These are phyloP conservation scores for Rhagoletis pomonella DNA, from an alignment of 1,140 invertebrate species.

Conservation along the genomic window DNA sequence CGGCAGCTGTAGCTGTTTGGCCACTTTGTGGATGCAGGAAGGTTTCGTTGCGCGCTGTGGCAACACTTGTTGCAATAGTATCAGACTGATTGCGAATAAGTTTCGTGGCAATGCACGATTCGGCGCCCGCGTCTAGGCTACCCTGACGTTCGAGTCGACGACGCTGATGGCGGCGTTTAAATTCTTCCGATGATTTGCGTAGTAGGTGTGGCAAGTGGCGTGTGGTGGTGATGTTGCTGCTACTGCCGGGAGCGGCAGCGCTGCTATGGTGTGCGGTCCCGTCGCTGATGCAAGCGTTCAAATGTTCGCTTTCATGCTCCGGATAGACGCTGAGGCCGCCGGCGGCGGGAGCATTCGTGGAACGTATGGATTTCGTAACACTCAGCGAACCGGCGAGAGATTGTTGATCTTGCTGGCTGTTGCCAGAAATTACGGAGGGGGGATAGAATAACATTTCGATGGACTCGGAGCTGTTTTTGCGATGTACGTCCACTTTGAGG, in stretches of 20 bases:
- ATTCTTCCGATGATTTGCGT: slow-evolving; percentile 69
- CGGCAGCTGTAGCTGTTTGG: background rate
- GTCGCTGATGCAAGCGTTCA: background rate
- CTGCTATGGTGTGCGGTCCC: background rate
- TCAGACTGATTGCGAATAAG: slow-evolving; percentile 71
- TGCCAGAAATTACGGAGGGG: slow-evolving; percentile 66
- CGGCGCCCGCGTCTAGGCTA: slow-evolving; percentile 65
- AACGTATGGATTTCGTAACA: slow-evolving; percentile 69
- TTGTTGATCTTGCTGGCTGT: slow-evolving; percentile 70
- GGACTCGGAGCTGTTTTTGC: slow-evolving; percentile 92
- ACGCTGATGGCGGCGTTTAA: slow-evolving; percentile 67
- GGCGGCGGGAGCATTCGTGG: slow-evolving; percentile 58
- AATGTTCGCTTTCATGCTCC: slow-evolving; percentile 59
- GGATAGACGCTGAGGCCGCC: slow-evolving; percentile 71
- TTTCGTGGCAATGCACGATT: slow-evolving; percentile 59
- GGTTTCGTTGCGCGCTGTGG: slow-evolving; percentile 57
- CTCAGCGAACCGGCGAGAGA: slow-evolving; percentile 68
- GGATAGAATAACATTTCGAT: slow-evolving; percentile 75
- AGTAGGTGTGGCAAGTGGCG: slow-evolving; percentile 60
- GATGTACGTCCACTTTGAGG: slow-evolving; percentile 93
- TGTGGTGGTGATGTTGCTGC: background rate
- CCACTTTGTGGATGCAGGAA: slow-evolving; percentile 55
- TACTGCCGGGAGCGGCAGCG: background rate
- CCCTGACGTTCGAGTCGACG: slow-evolving; percentile 66
- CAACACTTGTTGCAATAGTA: slow-evolving; percentile 61